These are phyloP conservation scores for Pterocles orientalis DNA, from an alignment of 2,113 vertebrate genomes.

Conservation along the genomic window DNA sequence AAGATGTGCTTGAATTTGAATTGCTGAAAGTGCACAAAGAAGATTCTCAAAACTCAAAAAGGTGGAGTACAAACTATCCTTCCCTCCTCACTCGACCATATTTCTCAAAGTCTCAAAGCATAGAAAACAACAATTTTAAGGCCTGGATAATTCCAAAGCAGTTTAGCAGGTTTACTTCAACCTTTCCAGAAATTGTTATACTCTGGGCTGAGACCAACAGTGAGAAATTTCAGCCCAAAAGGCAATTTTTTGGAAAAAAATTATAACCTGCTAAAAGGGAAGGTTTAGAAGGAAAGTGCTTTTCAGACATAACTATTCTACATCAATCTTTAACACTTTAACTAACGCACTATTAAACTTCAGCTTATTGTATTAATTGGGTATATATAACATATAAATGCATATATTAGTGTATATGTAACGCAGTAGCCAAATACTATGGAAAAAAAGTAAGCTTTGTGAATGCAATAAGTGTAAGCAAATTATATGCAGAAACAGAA, in stretches of 20 bases:
- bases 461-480: background rate
- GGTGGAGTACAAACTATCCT: background rate
- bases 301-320: background rate
- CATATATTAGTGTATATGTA: background rate
- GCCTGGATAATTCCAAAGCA: background rate
- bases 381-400: background rate
- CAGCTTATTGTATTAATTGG: conserved; percentile 13
- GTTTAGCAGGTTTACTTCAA: conserved; percentile 2
- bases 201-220: background rate
- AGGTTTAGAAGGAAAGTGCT: background rate
- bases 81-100: background rate
- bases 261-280: background rate
- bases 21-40: background rate
- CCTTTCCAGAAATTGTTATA: background rate
- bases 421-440: background rate
- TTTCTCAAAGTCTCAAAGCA: background rate
- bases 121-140: background rate
- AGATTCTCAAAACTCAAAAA: background rate
- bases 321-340: conserved; percentile 19
- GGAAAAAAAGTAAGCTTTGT: background rate
- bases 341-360: conserved; percentile 34
- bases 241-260: background rate
- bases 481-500: background rate
- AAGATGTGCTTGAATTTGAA: background rate
- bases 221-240: background rate